Conservation (phyloP, 2,888 invertebrate species). For the Conchocele bisecta region DNA sequence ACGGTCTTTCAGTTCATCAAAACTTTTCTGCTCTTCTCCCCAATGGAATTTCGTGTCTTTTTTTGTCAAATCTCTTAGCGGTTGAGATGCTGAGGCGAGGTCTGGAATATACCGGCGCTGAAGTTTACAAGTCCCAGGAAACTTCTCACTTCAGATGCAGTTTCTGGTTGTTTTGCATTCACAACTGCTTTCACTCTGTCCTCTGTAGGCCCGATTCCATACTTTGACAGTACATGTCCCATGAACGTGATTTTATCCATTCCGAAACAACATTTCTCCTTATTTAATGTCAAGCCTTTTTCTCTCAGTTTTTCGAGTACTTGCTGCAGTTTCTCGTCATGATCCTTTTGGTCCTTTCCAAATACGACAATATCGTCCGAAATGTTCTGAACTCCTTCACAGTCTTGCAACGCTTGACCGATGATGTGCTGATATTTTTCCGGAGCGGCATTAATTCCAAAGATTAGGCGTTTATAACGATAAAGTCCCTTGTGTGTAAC, state of each 20-base stretch:
- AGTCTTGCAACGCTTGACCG: conserved; percentile 37
- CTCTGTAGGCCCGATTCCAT: conserved; percentile 23
- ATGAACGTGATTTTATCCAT: conserved; percentile 49
- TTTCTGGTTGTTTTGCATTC: conserved; percentile 12
- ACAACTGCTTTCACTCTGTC: conserved; percentile 19
- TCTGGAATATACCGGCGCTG: conserved; percentile 41
- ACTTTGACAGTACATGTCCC: conserved; percentile 30
- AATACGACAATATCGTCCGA: conserved; percentile 54
- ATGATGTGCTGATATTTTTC: conserved; percentile 53
- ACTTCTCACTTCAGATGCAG: conserved; percentile 15
- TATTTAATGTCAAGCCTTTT: conserved; percentile 48
- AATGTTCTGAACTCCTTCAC: conserved; percentile 44
- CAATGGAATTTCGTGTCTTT: conserved; percentile 9
- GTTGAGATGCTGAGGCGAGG: conserved; percentile 35
- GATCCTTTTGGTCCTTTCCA: conserved; percentile 30
- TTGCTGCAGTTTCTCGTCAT: conserved; percentile 30
- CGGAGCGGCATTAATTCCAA: conserved; percentile 46
- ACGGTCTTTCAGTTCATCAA: conserved; percentile 19
- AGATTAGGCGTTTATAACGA: conserved; percentile 51
- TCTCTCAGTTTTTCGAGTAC: conserved; percentile 32
- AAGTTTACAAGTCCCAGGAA: conserved; percentile 37
- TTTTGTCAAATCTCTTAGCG: conserved; percentile 17
- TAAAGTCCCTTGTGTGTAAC: conserved; percentile 42
- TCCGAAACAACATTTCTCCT: conserved; percentile 49
- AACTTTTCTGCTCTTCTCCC: background rate